Base-by-base conservation (phyloP, 2,888 invertebrate species). In the Anoplius nigerrimus region DNA sequence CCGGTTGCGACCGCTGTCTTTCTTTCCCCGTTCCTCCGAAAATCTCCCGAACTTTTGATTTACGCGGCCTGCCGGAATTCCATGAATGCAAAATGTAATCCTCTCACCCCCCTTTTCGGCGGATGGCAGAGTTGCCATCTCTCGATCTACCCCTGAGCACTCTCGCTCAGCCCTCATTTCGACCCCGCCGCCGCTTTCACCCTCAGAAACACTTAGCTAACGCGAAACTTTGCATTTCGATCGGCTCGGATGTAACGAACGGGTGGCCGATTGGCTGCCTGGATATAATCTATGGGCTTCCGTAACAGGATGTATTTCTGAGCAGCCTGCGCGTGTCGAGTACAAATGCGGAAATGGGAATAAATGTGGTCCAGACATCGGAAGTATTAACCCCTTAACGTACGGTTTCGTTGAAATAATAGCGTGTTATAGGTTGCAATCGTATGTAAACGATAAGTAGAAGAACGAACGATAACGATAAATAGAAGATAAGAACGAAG, bases 31-130 rank as follows among this genome's bases (percentile, higher is more conserved):
- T 18, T 53, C 45, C 54, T 61, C 60, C 62, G 51, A 58, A 51
- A 59, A 42, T 52, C 48, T 22, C 65, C 64, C 64, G 73, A 82
- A 83, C 80, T 82, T 85, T 84, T 84, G 85, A 84, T 85, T 85
- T 82, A 84, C 82, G 79, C 71, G 62, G 62, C 67, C 52, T 76
- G 80, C 75, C 79, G 82, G 83, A 82, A 85, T 84, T 84, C 82
- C 79, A 86, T 85, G 84, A 84, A 86, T 85, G 82, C 79, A 80
- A 86, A 86, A 85, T 84, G 84, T 80, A 85, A 85, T 86, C 82
- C 76, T 52, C 68, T 66, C 46, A 24, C 8, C 45, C 15, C 62
- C 56, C n/a, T 27, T 43, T 45, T 16, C 52, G 16, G 24, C 22
- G 59, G n/a, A 21, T 2, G n/a, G 11, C 27, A 24, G 63, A 57